Evolutionary conservation across 2,888 invertebrate species (phyloP), one percentile per base, ranked within the genome.

Genomic region (Zaprionus bogoriensis): DNA sequence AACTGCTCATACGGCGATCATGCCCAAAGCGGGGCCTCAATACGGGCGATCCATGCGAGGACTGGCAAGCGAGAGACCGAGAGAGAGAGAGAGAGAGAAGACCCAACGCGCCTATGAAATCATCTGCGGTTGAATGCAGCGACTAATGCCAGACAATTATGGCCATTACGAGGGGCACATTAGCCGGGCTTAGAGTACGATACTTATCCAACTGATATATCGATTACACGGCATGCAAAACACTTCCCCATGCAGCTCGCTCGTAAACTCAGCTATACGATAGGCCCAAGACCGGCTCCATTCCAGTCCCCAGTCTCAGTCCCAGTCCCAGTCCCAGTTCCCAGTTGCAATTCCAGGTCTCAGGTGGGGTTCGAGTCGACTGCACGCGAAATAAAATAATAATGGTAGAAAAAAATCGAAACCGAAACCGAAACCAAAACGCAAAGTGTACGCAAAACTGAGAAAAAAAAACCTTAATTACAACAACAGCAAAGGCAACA

Each of bases 71-170:
- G n/a, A 25, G 9, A n/a, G 9, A 19, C 36, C 14, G 36, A 2
- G 9, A 19, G 19, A 9, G 1, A 38, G 7, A 10, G 17, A 2
- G 0, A 36, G 3, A 17, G n/a, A 10, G 22, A 41, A n/a, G 22
- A 10, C 6, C 41, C 20, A 22, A 10, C 41, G 19, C 23, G 28
- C 47, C 53, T 54, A 50, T 67, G 53, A 67, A 82, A 82, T 59
- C 68, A 53, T 64, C 72, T 75, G 76, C 79, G 82, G 85, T 78
- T 82, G 83, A 85, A 64, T 76, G 72, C 82, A 78, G 58, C 66
- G 41, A 51, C 77, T 79, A 79, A 79, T 79, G 63, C 77, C 69
- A 76, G 59, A 65, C 77, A 82, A 72, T 85, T 85, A 82, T 60
- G 48, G 73, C 51, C 60, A 79, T 77, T 80, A 73, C 58, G 47